Base-by-base conservation (phyloP, 2,888 invertebrate genomes). In the Lamellibrachia columna region DNA sequence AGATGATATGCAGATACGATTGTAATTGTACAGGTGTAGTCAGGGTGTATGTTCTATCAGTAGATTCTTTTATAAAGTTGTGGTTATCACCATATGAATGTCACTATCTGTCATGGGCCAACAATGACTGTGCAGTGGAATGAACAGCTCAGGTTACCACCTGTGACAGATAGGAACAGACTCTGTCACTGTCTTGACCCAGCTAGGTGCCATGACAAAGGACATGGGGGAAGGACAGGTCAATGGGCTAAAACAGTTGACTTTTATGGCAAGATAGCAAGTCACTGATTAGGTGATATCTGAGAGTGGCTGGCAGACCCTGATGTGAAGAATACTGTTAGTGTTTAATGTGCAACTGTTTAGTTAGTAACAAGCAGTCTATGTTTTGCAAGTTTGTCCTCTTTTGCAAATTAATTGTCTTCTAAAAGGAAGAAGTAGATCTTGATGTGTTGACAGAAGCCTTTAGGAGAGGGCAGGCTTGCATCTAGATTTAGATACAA, bases 221-320 rank as follows among this genome's bases (percentile, higher is more conserved):
- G 75, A 75, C 75, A 75, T 22, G n/a, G 75, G 75, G 75, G 75
- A 75, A 75, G 75, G 75, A n/a, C 75, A 75, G n/a, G 22, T 75
- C 3, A 75, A 22, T 22, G 75, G 75, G 22, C 75, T 75, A 15
- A 75, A n/a, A 75, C 75, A 75, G 75, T 22, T 75, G 75, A 75
- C 75, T 75, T 75, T 75, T n/a, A 75, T 75, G 75, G 60, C 15
- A 75, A 75, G 75, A 75, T n/a, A 75, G 75, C 22, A 75, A 75
- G 75, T 75, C 15, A 15, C 75, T 75, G 75, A 75, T 22, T 22
- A n/a, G 75, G 22, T 75, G 75, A 75, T 75, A 75, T 75, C 75
- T 75, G 2, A 75, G 75, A 11, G 22, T 75, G 75, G 75, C 75
- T 75, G 75, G 55, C 6, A 75, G 75, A 22, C 22, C 75, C 2